Evolutionary conservation across 37 sponge, comb jelly and placozoan genomes (phyloP).

Genomic region (Cliona cf. orientalis): DNA sequence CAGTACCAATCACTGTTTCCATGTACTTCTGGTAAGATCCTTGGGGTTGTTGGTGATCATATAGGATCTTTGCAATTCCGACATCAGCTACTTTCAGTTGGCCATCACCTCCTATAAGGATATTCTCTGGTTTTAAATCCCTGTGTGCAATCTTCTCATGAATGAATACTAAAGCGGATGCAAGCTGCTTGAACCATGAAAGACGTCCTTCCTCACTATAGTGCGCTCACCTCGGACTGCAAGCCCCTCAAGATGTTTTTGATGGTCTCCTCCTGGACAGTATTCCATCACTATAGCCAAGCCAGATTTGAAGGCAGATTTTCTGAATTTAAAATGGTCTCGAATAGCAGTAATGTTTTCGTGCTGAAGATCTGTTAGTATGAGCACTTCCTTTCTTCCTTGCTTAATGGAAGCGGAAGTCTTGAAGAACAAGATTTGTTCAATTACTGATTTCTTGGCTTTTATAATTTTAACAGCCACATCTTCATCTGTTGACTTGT

Average conservation of each 20-base stretch:
- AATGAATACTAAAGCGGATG: slow-evolving; percentile 19
- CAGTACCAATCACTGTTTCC: slow-evolving; percentile 27
- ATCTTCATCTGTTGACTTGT: not conserved
- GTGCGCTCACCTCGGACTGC: too few relatives aligned
- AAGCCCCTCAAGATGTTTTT: slow-evolving; percentile 20
- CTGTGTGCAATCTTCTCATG: slow-evolving; percentile 7
- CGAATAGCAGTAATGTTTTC: slow-evolving; percentile 8
- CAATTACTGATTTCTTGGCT: not conserved
- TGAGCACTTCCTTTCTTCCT: slow-evolving; percentile 9
- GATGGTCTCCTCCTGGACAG: slow-evolving; percentile 23
- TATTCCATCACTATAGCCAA: slow-evolving; percentile 43
- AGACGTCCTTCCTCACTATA: not conserved
- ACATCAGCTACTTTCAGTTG: slow-evolving; percentile 43
- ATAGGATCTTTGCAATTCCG: slow-evolving; percentile 29
- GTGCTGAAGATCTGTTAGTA: not conserved
- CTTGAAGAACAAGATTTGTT: not conserved
- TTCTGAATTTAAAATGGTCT: slow-evolving; percentile 2
- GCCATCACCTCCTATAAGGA: slow-evolving; percentile 13
- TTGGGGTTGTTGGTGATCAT: not conserved
- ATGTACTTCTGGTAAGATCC: slow-evolving; percentile 23
- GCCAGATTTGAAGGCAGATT: not conserved
- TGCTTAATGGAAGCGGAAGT: not conserved
- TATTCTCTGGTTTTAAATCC: slow-evolving; percentile 26
- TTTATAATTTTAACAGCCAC: slow-evolving; percentile 50
- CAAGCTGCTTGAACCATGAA: slow-evolving; percentile 36